Conservation (phyloP, 1,140 invertebrate species). For the Drosophila grimshawi region DNA sequence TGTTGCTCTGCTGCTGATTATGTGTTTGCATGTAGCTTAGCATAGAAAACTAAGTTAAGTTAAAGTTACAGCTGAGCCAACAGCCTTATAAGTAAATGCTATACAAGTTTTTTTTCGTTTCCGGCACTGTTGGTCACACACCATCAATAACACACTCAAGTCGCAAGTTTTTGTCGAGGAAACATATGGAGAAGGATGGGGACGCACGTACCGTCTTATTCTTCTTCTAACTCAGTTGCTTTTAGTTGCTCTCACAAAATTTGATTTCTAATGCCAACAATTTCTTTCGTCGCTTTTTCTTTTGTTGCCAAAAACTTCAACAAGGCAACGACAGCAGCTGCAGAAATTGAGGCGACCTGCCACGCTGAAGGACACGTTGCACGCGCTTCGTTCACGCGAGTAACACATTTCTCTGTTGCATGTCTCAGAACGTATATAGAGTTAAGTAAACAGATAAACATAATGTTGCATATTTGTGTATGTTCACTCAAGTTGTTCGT, state of each 20-base stretch:
- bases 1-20: slow-evolving; percentile 35
- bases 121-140: background rate
- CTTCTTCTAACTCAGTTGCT: background rate
- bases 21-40: slow-evolving; percentile 19
- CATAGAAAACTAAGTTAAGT: background rate
- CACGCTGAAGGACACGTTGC: slow-evolving; percentile 12
- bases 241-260: slow-evolving; percentile 24
- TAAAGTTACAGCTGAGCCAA: slow-evolving; percentile 11
- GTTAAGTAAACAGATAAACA: slow-evolving; percentile 39
- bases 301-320: slow-evolving; percentile 12
- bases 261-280: slow-evolving; percentile 45
- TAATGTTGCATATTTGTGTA: slow-evolving; percentile 64
- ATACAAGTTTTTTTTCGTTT: slow-evolving; percentile 6
- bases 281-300: slow-evolving; percentile 1
- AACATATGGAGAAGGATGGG: slow-evolving; percentile 9
- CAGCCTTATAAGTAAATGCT: slow-evolving; percentile 7
- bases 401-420: slow-evolving; percentile 24
- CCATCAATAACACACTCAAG: slow-evolving; percentile 29
- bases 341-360: background rate
- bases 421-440: background rate
- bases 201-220: slow-evolving; percentile 20
- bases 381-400: slow-evolving; percentile 20
- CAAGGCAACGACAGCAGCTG: background rate
- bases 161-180: slow-evolving; percentile 12
- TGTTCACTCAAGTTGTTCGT: slow-evolving; percentile 20